Percentiles rank a stretch among this genome's conserved stretches.
phyloP scores from a whole-genome alignment of 2,888 invertebrate species.

The Nebria brevicollis region DNA sequence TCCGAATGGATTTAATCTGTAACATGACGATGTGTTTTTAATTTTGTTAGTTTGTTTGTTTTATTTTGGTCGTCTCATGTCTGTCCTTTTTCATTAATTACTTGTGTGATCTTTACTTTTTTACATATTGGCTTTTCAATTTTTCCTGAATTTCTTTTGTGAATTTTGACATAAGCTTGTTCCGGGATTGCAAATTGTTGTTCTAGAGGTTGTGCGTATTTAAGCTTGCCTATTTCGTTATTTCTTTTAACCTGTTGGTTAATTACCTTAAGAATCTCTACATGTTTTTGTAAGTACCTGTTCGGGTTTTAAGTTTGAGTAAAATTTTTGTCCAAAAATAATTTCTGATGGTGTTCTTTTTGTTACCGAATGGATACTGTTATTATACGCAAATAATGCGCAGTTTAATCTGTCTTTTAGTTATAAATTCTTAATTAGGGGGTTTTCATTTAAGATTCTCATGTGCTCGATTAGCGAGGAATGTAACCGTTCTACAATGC shows the following conservation, averaged over 20 bases:
- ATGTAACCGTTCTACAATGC: no score
- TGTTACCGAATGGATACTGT: no score
- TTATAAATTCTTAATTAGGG: no score
- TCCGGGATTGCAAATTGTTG: not conserved
- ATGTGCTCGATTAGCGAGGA: no score
- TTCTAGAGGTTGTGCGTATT: not conserved
- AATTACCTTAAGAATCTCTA: slow-evolving; percentile 5
- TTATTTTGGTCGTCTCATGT: not conserved
- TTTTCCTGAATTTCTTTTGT: slow-evolving; percentile 15
- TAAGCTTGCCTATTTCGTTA: slow-evolving; percentile 6
- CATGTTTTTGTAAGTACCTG: slow-evolving; percentile 13
- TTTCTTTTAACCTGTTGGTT: not conserved
- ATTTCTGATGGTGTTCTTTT: no score
- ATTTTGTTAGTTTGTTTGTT: slow-evolving; percentile 3
- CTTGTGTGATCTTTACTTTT: not conserved
- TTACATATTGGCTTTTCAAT: not conserved
- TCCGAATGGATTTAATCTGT: not conserved
- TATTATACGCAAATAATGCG: no score
- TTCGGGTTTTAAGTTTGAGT: slow-evolving; percentile 4
- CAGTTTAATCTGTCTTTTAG: no score
- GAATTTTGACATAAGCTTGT: slow-evolving; percentile 7
- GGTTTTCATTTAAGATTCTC: no score
- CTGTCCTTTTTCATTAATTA: not conserved
- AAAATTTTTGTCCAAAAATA: not conserved
- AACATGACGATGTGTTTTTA: not conserved